Percentiles rank a stretch among this genome's conserved stretches.
Evolutionary conservation across 2,888 invertebrate species (phyloP).

Genomic region (Ctena decussata): DNA sequence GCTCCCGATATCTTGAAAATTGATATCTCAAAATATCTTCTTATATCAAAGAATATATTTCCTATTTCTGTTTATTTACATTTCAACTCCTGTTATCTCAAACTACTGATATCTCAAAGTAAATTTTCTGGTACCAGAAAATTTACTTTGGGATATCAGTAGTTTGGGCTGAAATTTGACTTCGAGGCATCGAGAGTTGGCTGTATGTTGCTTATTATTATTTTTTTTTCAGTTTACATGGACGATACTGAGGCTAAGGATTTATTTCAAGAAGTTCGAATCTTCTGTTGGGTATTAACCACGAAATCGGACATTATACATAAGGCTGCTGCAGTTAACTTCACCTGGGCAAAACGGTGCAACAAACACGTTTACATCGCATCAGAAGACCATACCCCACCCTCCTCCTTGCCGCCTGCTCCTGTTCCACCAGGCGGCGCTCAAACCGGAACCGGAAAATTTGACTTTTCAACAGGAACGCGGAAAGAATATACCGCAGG

Average conservation of each 20-base stretch:
- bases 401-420: constrained; percentile 19
- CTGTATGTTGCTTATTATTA: too few species aligned
- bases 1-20: too few species aligned
- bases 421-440: constrained; percentile 5
- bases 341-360: constrained; percentile 63
- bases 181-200: too few species aligned
- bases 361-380: constrained; percentile 65
- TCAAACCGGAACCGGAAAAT: constrained; percentile 6
- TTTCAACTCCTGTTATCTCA: too few species aligned
- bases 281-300: constrained; percentile 62
- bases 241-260: constrained; percentile 43
- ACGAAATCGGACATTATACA: constrained; percentile 49
- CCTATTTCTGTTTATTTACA: too few species aligned
- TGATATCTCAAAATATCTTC: too few species aligned
- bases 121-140: too few species aligned
- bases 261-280: constrained; percentile 48
- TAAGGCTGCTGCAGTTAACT: constrained; percentile 63
- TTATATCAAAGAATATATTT: too few species aligned
- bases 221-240: constrained; percentile 47
- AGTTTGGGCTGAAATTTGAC: too few species aligned
- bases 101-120: too few species aligned
- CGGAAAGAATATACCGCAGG: constrained; percentile 42
- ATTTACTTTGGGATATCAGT: too few species aligned
- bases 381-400: constrained; percentile 36
- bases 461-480: constrained; percentile 45